A percentile compares a stretch with the other conserved stretches of the same genome.
phyloP scores from a whole-genome alignment of 1,140 invertebrate species.

The Charaxes varanes region DNA sequence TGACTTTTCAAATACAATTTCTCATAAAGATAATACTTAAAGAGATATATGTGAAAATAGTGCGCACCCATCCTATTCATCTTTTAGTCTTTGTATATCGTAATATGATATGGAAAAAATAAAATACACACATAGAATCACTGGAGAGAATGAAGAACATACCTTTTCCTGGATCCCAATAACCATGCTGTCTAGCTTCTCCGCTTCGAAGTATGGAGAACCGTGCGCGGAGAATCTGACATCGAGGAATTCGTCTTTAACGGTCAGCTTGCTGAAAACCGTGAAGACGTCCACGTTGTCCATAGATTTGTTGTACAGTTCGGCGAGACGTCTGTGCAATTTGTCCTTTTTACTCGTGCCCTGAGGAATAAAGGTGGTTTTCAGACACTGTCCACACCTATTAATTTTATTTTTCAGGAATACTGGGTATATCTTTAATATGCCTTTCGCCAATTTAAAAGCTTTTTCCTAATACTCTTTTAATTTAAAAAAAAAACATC shows the following conservation, averaged over 20 bases:
- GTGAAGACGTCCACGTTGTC: constrained; percentile 95
- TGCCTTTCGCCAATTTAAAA: no score
- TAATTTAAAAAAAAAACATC: no score
- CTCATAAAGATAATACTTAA: no score
- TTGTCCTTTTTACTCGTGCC: constrained; percentile 84
- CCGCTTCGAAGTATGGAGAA: constrained; percentile 91
- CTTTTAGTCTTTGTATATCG: no score
- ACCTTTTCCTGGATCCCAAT: constrained; percentile 80
- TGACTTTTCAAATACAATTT: no score
- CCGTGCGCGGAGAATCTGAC: constrained; percentile 93
- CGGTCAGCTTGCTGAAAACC: constrained; percentile 81
- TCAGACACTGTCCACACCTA: constrained; percentile 2
- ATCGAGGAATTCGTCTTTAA: constrained; percentile 81
- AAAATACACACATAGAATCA: background rate
- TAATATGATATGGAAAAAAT: no score
- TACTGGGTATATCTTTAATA: no score
- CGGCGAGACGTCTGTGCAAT: constrained; percentile 79
- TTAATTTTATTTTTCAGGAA: no score
- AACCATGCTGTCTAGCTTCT: constrained; percentile 88
- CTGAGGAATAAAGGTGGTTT: constrained; percentile 37
- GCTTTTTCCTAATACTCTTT: no score
- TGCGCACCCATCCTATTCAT: no score
- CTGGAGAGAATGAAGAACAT: no score
- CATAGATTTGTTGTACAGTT: constrained; percentile 83
- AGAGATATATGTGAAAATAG: no score